These are phyloP conservation scores for Micromussa lordhowensis DNA, from an alignment of 92 coral and sea anemone species.

Conservation along the genomic window DNA sequence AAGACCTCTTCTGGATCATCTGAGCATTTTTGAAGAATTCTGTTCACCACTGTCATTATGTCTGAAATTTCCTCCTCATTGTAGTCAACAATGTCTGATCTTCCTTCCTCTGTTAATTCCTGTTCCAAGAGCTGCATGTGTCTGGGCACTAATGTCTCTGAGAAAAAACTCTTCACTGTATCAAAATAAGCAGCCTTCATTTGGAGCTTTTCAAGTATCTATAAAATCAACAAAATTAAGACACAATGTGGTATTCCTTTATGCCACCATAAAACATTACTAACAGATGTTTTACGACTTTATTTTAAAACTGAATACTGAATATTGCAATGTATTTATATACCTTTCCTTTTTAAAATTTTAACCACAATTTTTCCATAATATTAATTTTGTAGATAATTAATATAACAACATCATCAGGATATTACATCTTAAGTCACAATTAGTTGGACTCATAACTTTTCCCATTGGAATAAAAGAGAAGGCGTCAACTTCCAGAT, in stretches of 20 bases:
- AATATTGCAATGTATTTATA: too few species aligned
- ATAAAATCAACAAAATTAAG: background rate
- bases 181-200: conserved; percentile 1
- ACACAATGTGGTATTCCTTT: background rate
- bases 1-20: conserved; percentile 5
- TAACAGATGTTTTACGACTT: too few species aligned
- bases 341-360: too few species aligned
- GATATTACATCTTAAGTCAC: too few species aligned
- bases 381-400: too few species aligned
- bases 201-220: conserved; percentile 4
- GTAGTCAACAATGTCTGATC: background rate
- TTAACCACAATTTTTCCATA: too few species aligned
- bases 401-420: too few species aligned
- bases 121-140: background rate
- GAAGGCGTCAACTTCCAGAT: conserved; percentile 52
- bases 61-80: conserved; percentile 9
- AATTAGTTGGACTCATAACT: too few species aligned
- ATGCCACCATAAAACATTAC: background rate
- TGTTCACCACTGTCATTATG: conserved; percentile 12
- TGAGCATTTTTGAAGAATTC: conserved; percentile 7
- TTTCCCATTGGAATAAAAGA: too few species aligned
- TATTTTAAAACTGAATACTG: too few species aligned
- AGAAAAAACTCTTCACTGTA: conserved; percentile 1
- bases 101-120: background rate
- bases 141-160: background rate